A percentile compares a stretch with the other conserved stretches of the same genome.
Evolutionary conservation across 37 sponge, comb jelly and placozoan species (phyloP).

Genomic region (Corticium candelabrum): DNA sequence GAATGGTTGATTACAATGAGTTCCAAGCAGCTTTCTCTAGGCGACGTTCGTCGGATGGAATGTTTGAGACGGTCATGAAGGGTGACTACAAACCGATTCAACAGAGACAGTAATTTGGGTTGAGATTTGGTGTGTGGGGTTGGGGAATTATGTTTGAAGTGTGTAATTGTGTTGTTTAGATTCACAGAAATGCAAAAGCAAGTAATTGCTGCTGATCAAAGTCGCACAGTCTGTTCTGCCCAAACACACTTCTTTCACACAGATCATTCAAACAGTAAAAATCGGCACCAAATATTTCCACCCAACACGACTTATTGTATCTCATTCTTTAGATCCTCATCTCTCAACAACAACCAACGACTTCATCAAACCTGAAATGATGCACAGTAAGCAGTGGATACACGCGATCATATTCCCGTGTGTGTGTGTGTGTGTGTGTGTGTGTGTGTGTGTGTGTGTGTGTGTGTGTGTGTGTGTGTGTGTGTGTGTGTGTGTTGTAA

Average conservation of each 20-base stretch:
- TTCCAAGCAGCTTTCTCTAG: conserved; percentile 6
- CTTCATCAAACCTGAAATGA: background rate
- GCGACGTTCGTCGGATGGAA: background rate
- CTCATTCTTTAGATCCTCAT: background rate
- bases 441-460: conserved; percentile 5
- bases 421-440: conserved; percentile 5
- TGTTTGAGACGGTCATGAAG: background rate
- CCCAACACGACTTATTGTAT: no score
- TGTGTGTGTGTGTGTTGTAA: conserved; percentile 8
- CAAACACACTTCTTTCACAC: background rate
- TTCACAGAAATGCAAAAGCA: background rate
- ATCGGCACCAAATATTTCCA: no score
- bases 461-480: conserved; percentile 5
- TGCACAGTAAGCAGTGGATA: background rate
- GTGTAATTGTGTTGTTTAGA: background rate
- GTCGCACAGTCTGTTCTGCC: background rate
- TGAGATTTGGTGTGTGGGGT: no score
- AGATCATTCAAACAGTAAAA: background rate
- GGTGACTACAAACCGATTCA: background rate
- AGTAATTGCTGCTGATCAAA: background rate
- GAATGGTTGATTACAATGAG: conserved; percentile 37
- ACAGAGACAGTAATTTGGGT: background rate
- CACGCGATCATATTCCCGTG: background rate
- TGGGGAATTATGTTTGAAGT: no score
- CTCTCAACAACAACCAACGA: background rate